Percentiles rank a stretch among this genome's conserved stretches.
Evolutionary conservation across 2,113 vertebrate species (phyloP).

Genomic region (Vidua macroura): DNA sequence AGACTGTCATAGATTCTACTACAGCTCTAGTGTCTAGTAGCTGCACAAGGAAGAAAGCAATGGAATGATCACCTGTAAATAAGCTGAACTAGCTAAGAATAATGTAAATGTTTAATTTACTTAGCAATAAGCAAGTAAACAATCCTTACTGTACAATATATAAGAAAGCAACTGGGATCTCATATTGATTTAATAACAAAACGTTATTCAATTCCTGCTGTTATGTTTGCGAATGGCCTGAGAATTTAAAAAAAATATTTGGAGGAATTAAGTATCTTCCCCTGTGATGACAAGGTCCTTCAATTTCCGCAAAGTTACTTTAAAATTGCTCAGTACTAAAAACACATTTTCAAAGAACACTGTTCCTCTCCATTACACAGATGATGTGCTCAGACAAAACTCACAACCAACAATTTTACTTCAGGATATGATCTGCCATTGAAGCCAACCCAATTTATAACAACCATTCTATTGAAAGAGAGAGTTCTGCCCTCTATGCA

Average conservation of each 20-base stretch:
- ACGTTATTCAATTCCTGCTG: not conserved
- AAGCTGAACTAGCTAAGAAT: not conserved
- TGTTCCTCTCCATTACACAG: not conserved
- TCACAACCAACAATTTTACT: not conserved
- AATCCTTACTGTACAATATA: not conserved
- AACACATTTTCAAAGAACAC: not conserved
- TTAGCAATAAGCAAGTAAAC: not conserved
- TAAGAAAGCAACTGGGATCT: not conserved
- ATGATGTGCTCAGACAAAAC: not conserved
- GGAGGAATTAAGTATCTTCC: not conserved
- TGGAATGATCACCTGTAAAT: not conserved
- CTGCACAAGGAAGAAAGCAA: not conserved
- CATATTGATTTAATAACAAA: not conserved
- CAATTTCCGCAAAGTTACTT: not conserved
- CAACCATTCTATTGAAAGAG: not conserved
- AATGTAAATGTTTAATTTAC: not conserved
- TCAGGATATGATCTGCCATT: not conserved
- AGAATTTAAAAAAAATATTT: not conserved
- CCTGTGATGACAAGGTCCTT: not conserved
- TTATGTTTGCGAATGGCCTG: not conserved
- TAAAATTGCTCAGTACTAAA: not conserved
- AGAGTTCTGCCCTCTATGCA: not conserved
- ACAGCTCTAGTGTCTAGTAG: not conserved
- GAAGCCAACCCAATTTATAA: not conserved
- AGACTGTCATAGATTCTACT: not conserved